Base-by-base conservation (phyloP, 2,888 invertebrate genomes). In the Noctua janthina region DNA sequence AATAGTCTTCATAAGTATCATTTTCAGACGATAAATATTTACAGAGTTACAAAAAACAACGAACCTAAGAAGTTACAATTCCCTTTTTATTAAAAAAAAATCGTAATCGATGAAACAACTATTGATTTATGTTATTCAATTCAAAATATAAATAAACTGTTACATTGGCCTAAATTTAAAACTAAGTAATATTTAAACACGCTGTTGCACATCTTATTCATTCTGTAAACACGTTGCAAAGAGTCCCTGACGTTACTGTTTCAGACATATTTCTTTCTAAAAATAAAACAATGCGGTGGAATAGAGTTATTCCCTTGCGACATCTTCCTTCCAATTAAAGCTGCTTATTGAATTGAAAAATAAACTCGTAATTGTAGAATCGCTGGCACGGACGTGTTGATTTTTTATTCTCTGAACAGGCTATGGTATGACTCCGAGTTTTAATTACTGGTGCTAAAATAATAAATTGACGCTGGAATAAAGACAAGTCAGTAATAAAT, bases 261-360 rank as follows among this genome's bases (percentile, higher is more conserved):
- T 35, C 11, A n/a, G 49, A 76, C 49, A 23, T 43, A 64, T 62
- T 76, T 51, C 6, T 76, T 62, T 35, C 29, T 20, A 46, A 49
- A 4, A 76, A 62, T 49, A 76, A 49, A 76, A 51, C 62, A 62
- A 23, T 51, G 35, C n/a, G 20, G 20, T 76, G n/a, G 20, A 62
- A 49, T 39, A 39, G 35, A 62, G 10, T 20, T 29, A 46, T 59
- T 59, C 17, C 13, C 35, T 39, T 51, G 10, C 39, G 20, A 49
- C 1, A 49, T 49, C 35, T 62, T 59, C n/a, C 17, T 73, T 17
- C 13, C 6, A 29, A 35, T 46, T 43, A 23, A n/a, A 59, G 7
- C n/a, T 56, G 56, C 17, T 35, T 74, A 74, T 46, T 74, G 49
- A 59, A 62, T 46, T 46, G 73, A 46, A 73, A 73, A 62, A 62